Evolutionary conservation across 1,140 invertebrate genomes (phyloP).

Genomic region (Lethrus apterus): DNA sequence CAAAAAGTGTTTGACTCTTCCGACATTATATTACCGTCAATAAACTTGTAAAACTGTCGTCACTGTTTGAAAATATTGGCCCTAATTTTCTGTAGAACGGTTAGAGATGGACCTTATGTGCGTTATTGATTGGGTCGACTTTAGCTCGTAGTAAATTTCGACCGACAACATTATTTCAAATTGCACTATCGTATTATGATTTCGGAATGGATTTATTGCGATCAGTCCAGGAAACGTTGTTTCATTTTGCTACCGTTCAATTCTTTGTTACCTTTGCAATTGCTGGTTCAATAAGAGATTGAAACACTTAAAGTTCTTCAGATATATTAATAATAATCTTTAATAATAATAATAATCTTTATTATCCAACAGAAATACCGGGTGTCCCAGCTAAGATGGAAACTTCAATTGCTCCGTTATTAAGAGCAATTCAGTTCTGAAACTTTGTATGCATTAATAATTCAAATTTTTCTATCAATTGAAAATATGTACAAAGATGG

Average conservation of each 20-base stretch:
- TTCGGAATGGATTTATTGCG: constrained; percentile 5
- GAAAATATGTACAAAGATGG: no score
- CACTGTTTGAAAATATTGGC: constrained; percentile 17
- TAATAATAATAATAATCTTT: no score
- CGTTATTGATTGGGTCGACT: background rate
- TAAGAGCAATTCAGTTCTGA: no score
- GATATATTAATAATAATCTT: no score
- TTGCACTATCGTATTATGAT: constrained; percentile 2
- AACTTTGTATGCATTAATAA: no score
- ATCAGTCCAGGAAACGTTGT: constrained; percentile 1
- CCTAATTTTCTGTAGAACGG: constrained; percentile 5
- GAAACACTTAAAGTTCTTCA: no score
- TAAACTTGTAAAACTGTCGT: constrained; percentile 17
- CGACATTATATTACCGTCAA: constrained; percentile 14
- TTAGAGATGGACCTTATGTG: background rate
- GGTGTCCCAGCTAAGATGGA: no score
- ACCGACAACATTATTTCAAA: constrained; percentile 1
- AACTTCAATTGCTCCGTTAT: no score
- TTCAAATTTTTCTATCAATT: no score
- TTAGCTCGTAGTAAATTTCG: background rate
- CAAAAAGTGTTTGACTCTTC: constrained; percentile 8
- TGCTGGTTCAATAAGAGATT: no score
- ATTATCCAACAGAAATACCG: no score
- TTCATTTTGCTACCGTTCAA: constrained; percentile 2
- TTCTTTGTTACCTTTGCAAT: no score